Base-by-base conservation (phyloP, 2,888 invertebrate genomes). In the Aproaerema taeniolella region DNA sequence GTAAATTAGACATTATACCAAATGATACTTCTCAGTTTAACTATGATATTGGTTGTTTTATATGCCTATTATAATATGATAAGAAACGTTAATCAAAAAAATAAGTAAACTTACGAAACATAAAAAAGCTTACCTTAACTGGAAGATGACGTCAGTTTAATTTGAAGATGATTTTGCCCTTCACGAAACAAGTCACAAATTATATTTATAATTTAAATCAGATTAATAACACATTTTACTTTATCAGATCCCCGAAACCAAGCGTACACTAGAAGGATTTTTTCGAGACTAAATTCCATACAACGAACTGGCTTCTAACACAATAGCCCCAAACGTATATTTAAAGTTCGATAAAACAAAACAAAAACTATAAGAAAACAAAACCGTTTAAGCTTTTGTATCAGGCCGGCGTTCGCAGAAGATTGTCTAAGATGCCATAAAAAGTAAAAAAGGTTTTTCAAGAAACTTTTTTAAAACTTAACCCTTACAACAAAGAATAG, bases 281-380 rank as follows among this genome's bases (percentile, higher is more conserved):
- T 83, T 83, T 79, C 73, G 46, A 71, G 78, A 86, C 85, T 86
- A 81, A 85, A 76, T 68, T 71, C 68, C 62, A 56, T 52, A 61
- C 68, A 75, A 69, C 74, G 66, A 58, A 49, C 63, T 58, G 50
- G 51, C 60, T 59, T 67, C 71, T 68, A 68, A 81, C 74, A 83
- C 82, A 86, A 85, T 83, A 71, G 79, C 67, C 61, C 57, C 65
- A 68, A 78, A 78, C 85, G 72, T 82, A 82, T 85, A 85, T 80
- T 85, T 86, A 82, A 33, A 73, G 61, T 76, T 64, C 60, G 67
- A 77, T 79, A 75, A 81, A 82, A 82, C 66, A 80, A 75, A 79
- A 79, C 75, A 76, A 80, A 79, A 74, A 68, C 61, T 52, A 52
- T 39, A n/a, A n/a, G 55, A 61, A 71, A 75, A 78, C 74, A 78